Conservation (phyloP, 2,797 vertebrate genomes). For the Hephaestus fuliginosus region DNA sequence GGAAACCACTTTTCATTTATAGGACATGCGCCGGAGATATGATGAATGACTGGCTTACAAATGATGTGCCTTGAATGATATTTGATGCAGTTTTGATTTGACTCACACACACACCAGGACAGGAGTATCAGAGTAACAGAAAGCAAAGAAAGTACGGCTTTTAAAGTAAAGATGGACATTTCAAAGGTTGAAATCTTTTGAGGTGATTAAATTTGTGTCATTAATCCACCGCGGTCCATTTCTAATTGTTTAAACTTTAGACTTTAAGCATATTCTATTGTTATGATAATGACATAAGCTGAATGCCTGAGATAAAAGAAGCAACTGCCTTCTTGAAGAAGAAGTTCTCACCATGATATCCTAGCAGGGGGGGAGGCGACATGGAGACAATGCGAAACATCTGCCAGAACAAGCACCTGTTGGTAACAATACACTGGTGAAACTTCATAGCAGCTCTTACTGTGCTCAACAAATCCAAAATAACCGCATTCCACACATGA, state of each 20-base stretch:
- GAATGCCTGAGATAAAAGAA: neutral
- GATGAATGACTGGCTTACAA: slow-evolving; percentile 35
- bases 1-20: slow-evolving; percentile 59
- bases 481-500: slow-evolving; percentile 73
- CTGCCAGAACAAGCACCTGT: slow-evolving; percentile 70
- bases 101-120: neutral
- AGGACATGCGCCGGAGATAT: slow-evolving; percentile 19
- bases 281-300: neutral
- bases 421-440: slow-evolving; percentile 72
- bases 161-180: neutral
- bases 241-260: neutral
- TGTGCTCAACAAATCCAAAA: slow-evolving; percentile 56
- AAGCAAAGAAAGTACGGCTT: neutral
- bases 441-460: slow-evolving; percentile 22
- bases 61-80: slow-evolving; percentile 34
- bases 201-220: neutral
- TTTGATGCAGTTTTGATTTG: slow-evolving; percentile 26
- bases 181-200: neutral
- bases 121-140: neutral
- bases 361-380: slow-evolving; percentile 9
- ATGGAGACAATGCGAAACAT: slow-evolving; percentile 59
- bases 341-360: neutral
- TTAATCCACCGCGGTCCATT: neutral
- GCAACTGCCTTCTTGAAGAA: slow-evolving; percentile 6
- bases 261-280: neutral